Evolutionary conservation across 2,797 vertebrate genomes (phyloP), one percentile per base, ranked within the genome.

Genomic region (Manis pentadactyla): DNA sequence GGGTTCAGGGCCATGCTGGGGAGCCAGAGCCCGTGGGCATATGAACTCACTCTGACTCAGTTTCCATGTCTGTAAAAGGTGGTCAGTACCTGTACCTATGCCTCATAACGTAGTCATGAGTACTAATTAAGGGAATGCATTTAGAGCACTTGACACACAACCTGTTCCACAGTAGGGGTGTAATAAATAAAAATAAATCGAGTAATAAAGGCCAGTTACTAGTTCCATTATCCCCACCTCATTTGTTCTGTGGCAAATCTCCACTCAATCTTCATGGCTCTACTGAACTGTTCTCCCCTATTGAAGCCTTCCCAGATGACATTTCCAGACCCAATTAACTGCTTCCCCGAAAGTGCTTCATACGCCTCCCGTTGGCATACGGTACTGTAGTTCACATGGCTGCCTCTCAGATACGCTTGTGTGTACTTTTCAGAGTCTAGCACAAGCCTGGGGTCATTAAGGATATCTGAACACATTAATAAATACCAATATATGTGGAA

Each of bases 321-420:
- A 31, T 27, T 34, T 9, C n/a, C 5, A 11, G 7, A 2, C 21
- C n/a, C 31, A 92, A 61, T 6, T 14, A 42, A 17, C 19, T 1
- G 5, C 31, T 9, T 68, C 19, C 51, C 9, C 84, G 5, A 17
- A 7, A 31, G 23, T 2, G 11, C 25, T 29, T 42, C 29, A 7
- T 6, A 25, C 11, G 21, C 25, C 25, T 14, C 13, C 19, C 23
- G 13, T 49, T 3, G 12, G 49, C 15, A 9, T 3, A 42, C 1
- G 4, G 31, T 1, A 7, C 6, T 63, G 25, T 0, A 10, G 15
- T 18, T 39, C 8, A 1, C 11, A 3, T 0, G 14, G 39, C 27
- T 21, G 10, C 10, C 42, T 53, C 81, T 39, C 15, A 4, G 15
- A 7, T 5, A 17, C 19, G 34, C 39, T 49, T 12, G 55, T 29